A percentile compares a stretch with the other conserved stretches of the same genome.
Evolutionary conservation across 2,888 invertebrate genomes (phyloP).

Genomic region (Melieria omissa): DNA sequence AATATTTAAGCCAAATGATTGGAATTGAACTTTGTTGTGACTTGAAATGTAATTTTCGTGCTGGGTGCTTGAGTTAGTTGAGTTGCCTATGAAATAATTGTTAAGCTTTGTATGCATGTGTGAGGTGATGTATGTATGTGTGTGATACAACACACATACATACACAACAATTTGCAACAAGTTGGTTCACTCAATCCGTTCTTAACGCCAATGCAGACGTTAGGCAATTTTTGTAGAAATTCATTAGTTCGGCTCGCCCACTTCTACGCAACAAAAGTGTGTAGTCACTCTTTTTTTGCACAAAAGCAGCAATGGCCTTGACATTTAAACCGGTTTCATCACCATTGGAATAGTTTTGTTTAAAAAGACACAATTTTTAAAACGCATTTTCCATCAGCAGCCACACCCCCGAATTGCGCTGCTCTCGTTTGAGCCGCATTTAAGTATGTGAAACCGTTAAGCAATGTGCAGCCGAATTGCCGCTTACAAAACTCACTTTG

Average conservation of each 20-base stretch:
- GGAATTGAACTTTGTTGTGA: background rate
- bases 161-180: too few relatives aligned
- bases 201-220: too few relatives aligned
- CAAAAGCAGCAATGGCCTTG: too few relatives aligned
- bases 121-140: background rate
- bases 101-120: background rate
- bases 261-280: background rate
- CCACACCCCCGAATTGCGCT: background rate
- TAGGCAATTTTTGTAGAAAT: background rate
- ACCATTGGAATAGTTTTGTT: background rate
- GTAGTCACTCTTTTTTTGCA: background rate
- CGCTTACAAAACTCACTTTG: slow-evolving; percentile 56
- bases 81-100: background rate
- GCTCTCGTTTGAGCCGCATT: too few relatives aligned
- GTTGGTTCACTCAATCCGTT: too few relatives aligned
- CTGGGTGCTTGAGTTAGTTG: background rate
- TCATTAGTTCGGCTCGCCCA: background rate
- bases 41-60: background rate
- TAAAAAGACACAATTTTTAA: background rate
- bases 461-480: too few relatives aligned
- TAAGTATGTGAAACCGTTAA: too few relatives aligned
- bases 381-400: background rate
- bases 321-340: slow-evolving; percentile 1
- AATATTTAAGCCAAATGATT: background rate
- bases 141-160: background rate